Evolutionary conservation across 2,888 invertebrate species (phyloP).

Genomic region (Oxystoma pomonae): DNA sequence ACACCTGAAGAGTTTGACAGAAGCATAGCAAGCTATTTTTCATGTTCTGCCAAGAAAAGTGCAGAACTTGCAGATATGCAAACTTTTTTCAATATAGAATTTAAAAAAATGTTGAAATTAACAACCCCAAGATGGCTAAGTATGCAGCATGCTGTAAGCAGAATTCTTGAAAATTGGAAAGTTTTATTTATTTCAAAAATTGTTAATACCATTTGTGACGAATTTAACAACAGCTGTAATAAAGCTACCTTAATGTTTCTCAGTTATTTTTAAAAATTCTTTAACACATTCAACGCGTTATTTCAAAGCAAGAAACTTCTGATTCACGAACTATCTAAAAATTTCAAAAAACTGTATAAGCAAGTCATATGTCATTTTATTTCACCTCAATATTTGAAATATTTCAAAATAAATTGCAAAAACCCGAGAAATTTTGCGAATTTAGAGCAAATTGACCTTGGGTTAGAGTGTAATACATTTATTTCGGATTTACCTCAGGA

Average conservation of each 20-base stretch:
- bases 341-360: not conserved
- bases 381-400: not conserved
- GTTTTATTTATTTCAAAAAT: not conserved
- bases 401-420: not conserved
- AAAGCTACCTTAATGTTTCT: not conserved
- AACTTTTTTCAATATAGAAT: not conserved
- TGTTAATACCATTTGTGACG: not conserved
- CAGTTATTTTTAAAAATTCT: not conserved
- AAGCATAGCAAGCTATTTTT: not conserved
- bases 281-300: not conserved
- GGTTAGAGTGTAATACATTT: not conserved
- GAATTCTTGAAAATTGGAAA: not conserved
- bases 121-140: not conserved
- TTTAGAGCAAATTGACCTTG: not conserved
- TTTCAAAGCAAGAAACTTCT: not conserved
- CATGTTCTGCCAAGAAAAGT: not conserved
- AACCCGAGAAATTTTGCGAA: not conserved
- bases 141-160: not conserved
- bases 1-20: not conserved
- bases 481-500: not conserved
- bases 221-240: not conserved
- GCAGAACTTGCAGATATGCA: not conserved
- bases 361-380: not conserved
- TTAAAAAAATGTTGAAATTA: not conserved
- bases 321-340: not conserved